Evolutionary conservation across 2,797 vertebrate genomes (phyloP).

Genomic region (Sciaenops ocellatus): DNA sequence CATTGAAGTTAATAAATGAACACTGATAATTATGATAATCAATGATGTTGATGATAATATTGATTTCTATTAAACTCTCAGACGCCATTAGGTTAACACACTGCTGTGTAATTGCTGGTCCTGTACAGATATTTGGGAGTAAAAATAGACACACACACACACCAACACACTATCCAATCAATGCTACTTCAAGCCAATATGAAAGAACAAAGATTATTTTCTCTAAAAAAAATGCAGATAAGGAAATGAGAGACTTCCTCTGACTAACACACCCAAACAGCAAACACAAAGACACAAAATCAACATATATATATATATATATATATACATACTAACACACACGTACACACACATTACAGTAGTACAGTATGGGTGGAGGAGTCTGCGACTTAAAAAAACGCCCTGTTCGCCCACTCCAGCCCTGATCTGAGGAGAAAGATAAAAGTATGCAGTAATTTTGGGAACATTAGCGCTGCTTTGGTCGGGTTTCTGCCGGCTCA

Average conservation of each 20-base stretch:
- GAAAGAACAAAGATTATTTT: constrained; percentile 45
- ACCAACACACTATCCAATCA: constrained; percentile 22
- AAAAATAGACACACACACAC: neutral
- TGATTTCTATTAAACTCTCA: constrained; percentile 50
- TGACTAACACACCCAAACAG: constrained; percentile 59
- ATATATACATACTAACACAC: neutral
- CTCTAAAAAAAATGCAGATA: constrained; percentile 68
- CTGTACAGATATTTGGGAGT: neutral
- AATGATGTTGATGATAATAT: constrained; percentile 20
- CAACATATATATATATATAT: neutral
- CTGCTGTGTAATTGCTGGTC: constrained; percentile 22
- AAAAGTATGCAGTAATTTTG: constrained; percentile 70
- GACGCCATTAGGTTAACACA: constrained; percentile 7
- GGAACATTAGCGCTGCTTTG: constrained; percentile 69
- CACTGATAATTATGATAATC: neutral
- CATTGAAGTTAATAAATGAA: neutral
- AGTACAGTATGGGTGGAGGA: constrained; percentile 47
- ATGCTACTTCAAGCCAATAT: constrained; percentile 35
- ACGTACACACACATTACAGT: neutral
- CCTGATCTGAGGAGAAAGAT: constrained; percentile 64
- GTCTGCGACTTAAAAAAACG: constrained; percentile 40
- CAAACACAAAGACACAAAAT: constrained; percentile 23
- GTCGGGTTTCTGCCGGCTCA: constrained; percentile 65
- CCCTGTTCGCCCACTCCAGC: constrained; percentile 47
- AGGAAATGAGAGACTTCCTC: constrained; percentile 79